A percentile compares a stretch with the other conserved stretches of the same genome.
Conservation (phyloP, 2,113 vertebrate species). For the Corythornis madagascariensis region DNA sequence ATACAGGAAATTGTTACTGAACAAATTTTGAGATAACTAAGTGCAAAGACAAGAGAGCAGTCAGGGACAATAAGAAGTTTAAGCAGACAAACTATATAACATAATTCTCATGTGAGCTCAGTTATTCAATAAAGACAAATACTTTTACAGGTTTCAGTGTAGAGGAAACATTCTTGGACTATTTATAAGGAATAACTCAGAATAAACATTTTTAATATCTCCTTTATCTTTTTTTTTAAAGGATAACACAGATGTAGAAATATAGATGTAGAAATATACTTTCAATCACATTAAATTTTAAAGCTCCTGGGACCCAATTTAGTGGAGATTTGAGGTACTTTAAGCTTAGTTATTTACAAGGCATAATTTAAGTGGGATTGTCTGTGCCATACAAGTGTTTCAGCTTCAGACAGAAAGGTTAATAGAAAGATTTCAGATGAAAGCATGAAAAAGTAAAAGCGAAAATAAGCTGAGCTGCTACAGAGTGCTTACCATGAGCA, state of each 20-base stretch:
- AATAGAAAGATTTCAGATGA: constrained; percentile 25
- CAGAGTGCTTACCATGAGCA: constrained; percentile 20
- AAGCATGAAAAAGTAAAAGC: not conserved
- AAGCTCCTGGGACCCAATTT: not conserved
- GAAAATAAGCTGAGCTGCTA: not conserved
- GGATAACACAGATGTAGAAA: not conserved
- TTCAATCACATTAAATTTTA: not conserved
- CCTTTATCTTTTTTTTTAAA: constrained; percentile 17
- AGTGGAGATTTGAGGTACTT: not conserved
- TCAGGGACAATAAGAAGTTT: not conserved
- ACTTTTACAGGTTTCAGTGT: not conserved
- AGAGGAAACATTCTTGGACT: not conserved
- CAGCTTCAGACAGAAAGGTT: constrained; percentile 20
- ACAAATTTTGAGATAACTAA: not conserved
- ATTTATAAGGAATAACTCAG: constrained; percentile 11
- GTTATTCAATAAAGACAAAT: not conserved
- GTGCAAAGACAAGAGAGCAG: not conserved
- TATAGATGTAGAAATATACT: not conserved
- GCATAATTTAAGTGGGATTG: constrained; percentile 13
- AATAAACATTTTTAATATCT: constrained; percentile 5
- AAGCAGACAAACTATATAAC: not conserved
- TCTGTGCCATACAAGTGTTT: not conserved
- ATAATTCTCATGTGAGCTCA: not conserved
- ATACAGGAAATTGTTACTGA: not conserved
- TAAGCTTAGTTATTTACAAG: constrained; percentile 16